Conservation (phyloP, 2,113 vertebrate species). For the Tachysurus fulvidraco region DNA sequence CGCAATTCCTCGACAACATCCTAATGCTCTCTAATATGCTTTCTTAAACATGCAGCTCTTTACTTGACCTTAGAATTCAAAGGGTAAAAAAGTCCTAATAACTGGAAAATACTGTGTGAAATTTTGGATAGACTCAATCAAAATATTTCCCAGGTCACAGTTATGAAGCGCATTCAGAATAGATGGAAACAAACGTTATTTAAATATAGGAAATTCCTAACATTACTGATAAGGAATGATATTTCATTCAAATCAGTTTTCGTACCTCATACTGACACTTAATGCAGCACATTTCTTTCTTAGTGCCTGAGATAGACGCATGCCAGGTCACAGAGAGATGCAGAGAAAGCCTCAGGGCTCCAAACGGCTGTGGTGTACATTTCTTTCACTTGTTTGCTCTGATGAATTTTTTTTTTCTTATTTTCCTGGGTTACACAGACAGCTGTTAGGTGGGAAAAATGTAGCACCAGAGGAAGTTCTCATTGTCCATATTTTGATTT, state of each 20-base stretch:
- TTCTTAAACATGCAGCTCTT: slow-evolving; percentile 56
- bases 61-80: slow-evolving; percentile 48
- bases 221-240: slow-evolving; percentile 19
- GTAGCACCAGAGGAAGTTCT: slow-evolving; percentile 76
- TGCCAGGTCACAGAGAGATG: slow-evolving; percentile 40
- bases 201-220: slow-evolving; percentile 61
- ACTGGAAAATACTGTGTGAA: slow-evolving; percentile 16
- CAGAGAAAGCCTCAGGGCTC: slow-evolving; percentile 66
- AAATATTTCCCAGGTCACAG: slow-evolving; percentile 37
- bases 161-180: slow-evolving; percentile 48
- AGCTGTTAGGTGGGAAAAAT: slow-evolving; percentile 66
- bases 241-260: slow-evolving; percentile 18
- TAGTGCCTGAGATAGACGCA: slow-evolving; percentile 33
- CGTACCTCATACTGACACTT: slow-evolving; percentile 36
- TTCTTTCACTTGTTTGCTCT: slow-evolving; percentile 74
- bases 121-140: slow-evolving; percentile 21
- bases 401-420: slow-evolving; percentile 60
- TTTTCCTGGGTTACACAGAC: slow-evolving; percentile 63
- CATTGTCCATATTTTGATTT: slow-evolving; percentile 60
- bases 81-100: slow-evolving; percentile 29
- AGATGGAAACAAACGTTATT: slow-evolving; percentile 52
- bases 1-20: slow-evolving; percentile 45
- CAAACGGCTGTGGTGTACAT: slow-evolving; percentile 71
- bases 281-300: slow-evolving; percentile 40
- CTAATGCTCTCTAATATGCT: slow-evolving; percentile 42